phyloP scores from a whole-genome alignment of 1,140 invertebrate species.

The Anadara kagoshimensis region DNA sequence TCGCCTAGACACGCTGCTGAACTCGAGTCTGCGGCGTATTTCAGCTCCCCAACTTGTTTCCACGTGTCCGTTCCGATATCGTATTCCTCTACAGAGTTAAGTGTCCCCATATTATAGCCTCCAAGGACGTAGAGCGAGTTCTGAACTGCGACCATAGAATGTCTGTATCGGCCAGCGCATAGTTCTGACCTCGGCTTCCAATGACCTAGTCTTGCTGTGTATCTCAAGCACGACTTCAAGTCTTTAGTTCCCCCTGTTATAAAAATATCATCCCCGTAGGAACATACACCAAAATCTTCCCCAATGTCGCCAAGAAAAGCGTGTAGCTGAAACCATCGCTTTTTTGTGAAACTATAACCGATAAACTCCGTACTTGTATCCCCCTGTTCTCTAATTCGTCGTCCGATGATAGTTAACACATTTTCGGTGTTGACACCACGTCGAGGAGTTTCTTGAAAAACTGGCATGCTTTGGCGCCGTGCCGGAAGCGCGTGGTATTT shows the following conservation, averaged over 20 bases:
- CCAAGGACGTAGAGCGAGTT: slow-evolving; percentile 32
- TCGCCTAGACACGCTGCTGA: slow-evolving; percentile 25
- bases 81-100: slow-evolving; percentile 39
- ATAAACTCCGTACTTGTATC: slow-evolving; percentile 21
- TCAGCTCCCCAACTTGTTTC: slow-evolving; percentile 33
- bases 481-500: slow-evolving; percentile 35
- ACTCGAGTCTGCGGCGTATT: slow-evolving; percentile 17
- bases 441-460: slow-evolving; percentile 15
- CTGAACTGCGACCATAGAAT: slow-evolving; percentile 38
- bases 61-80: slow-evolving; percentile 35
- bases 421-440: slow-evolving; percentile 14
- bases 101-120: slow-evolving; percentile 33
- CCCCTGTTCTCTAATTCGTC: slow-evolving; percentile 3
- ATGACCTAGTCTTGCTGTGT: slow-evolving; percentile 23
- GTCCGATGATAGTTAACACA: slow-evolving; percentile 30
- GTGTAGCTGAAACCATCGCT: slow-evolving; percentile 34
- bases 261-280: slow-evolving; percentile 35
- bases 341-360: slow-evolving; percentile 24
- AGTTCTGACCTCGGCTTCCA: slow-evolving; percentile 29
- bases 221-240: slow-evolving; percentile 23
- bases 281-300: slow-evolving; percentile 39
- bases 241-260: slow-evolving; percentile 36
- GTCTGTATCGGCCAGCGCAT: slow-evolving; percentile 27
- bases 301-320: slow-evolving; percentile 21
- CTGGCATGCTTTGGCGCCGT: slow-evolving; percentile 6